Base-by-base conservation (phyloP, 2,888 invertebrate species). In the Mythimna loreyi region DNA sequence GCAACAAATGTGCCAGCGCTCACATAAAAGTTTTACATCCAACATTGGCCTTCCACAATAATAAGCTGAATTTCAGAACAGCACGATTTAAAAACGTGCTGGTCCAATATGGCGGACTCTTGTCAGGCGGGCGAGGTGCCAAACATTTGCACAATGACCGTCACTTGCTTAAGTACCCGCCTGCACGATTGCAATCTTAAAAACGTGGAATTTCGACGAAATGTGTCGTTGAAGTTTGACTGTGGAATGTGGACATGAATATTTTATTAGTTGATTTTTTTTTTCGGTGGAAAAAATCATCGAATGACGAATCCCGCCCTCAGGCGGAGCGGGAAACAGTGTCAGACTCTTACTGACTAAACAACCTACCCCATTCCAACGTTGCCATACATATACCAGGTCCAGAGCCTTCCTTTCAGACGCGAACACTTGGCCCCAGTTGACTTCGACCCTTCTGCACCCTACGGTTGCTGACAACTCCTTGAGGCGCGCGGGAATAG, bases 141-240 rank as follows among this genome's bases (percentile, higher is more conserved):
- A 81, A 78, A 59, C 55, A 52, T 63, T 69, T 57, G 56, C 66
- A 71, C 73, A 61, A 74, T 67, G 81, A 83, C 68, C 68, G 67
- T 73, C 71, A 77, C 81, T 65, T 61, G 40, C 28, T 56, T 47
- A 56, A 72, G 70, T 67, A 71, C 52, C 40, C 57, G 62, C 30
- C 49, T 67, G 64, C 81, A 68, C 49, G 63, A 53, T 68, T 73
- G 59, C 50, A 73, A 68, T 60, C 49, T 76, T 49, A 40, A 50
- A 55, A 75, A 62, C 25, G 33, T 58, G 45, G 49, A 47, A 58
- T 33, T 52, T 61, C 61, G 45, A 68, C 16, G n/a, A 45, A 67
- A 63, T 43, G 30, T 64, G 50, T 30, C 16, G 30, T 7, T 60
- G 13, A 30, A 50, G 19, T 55, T 33, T 8, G 30, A 66, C 33